Base-by-base conservation (phyloP, 2,888 invertebrate species). In the Papilio demoleus region DNA sequence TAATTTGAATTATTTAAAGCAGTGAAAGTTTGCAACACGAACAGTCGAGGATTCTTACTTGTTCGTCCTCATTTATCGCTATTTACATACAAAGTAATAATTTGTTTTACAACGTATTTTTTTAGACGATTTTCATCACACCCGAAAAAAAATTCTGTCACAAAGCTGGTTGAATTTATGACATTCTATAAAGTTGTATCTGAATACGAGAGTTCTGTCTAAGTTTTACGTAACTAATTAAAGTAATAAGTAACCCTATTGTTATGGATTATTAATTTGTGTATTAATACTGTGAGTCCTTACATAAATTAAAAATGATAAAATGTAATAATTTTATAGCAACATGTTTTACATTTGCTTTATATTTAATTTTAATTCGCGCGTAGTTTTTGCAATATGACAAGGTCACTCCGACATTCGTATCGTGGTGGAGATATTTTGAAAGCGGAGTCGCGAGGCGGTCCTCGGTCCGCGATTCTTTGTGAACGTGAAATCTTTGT, bases 401-500 rank as follows among this genome's bases (percentile, higher is more conserved):
- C 17, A 36, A 56, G 62, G 53, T 63, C 63, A 58, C 17, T 22
- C 27, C 22, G 36, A 17, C 27, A 11, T n/a, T 11, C 31, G 6
- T 14, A 60, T 47, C 40, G 24, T 38, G 34, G 40, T 31, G 31
- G 60, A 40, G 60, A 60, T 58, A 60, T 70, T 68, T 68, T 70
- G 70, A 70, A 70, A 70, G 70, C 66, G 59, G 36, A 56, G 62
- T 34, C 50, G 42, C 19, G 58, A 34, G n/a, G 27, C 58, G 42
- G 50, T 12, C 59, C 36, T 24, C 58, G 42, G 50, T 6, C 59
- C 42, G 63, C 70, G 61, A 63, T 40, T 47, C 68, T 60, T 60
- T 62, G 70, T 31, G 56, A 56, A 58, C 47, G 67, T 67, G 66
- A 66, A 68, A 70, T 70, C 62, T 70, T 66, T 70, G 31, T 62